Conservation (phyloP, 2,797 vertebrate species). For the Pelobates cultripes region DNA sequence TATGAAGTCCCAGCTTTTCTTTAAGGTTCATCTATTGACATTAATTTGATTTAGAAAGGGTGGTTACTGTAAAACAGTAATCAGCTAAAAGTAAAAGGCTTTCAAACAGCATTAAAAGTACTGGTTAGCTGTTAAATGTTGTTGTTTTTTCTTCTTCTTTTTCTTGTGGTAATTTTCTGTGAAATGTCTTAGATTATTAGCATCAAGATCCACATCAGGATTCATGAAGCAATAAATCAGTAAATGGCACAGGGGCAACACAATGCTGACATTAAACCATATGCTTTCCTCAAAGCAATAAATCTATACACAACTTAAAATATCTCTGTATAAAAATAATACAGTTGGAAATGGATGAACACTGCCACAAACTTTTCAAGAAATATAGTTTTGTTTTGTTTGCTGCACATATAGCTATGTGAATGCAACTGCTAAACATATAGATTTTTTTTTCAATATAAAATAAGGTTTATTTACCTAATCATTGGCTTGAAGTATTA, state of each 20-base stretch:
- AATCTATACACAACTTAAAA: neutral
- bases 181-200: slow-evolving; percentile 19
- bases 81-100: neutral
- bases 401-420: no score
- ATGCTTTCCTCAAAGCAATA: slow-evolving; percentile 2
- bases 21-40: slow-evolving; percentile 17
- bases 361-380: no score
- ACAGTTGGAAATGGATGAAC: neutral
- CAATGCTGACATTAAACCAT: slow-evolving; percentile 7
- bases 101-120: neutral
- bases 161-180: slow-evolving; percentile 8
- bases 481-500: no score
- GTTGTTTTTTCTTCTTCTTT: neutral
- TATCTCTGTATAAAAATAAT: neutral
- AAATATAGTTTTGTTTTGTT: no score
- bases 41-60: slow-evolving; percentile 1
- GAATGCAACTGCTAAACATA: no score
- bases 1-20: slow-evolving; percentile 43
- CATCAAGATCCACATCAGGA: neutral
- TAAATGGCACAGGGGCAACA: slow-evolving; percentile 1
- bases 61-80: slow-evolving; percentile 22
- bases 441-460: no score
- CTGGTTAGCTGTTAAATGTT: neutral
- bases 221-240: slow-evolving; percentile 12
- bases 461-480: no score